Base-by-base conservation (phyloP, 2,797 vertebrate species). In the Xenops minutus region DNA sequence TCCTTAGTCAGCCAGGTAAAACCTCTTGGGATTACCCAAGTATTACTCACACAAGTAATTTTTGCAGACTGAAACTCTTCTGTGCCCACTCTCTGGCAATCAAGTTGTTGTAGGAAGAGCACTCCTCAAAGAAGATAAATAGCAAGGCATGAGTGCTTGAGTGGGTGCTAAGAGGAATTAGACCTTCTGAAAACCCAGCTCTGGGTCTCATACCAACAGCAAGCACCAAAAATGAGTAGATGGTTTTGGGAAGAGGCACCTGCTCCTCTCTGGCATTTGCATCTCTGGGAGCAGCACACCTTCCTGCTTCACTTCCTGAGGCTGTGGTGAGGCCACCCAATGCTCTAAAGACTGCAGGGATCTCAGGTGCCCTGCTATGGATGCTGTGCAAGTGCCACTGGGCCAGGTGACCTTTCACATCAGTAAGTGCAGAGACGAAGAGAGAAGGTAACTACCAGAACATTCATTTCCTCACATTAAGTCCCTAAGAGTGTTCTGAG, bases 21-120 rank as follows among this genome's bases (percentile, higher is more conserved):
- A 56, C 77, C 85, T 92, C 89, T 82, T 0, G 1, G 89, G 66
- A 92, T 92, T 87, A 92, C 71, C 71, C 88, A 73, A 67, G 73
- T 79, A 86, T 96, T 97, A 90, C 79, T 95, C 89, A 91, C 82
- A 61, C 41, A 61, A 55, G 44, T 56, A 95, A 88, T 92, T 90
- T 52, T 51, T 71, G 88, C 67, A 83, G 69, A 63, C 49, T 95
- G 73, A 39, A 89, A 93, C 59, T 88, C 55, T 79, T 63, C 66
- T 51, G 54, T 76, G 88, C 88, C 85, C 76, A 84, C 82, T 88
- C 66, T 75, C 89, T 92, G 89, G 75, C 88, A 94, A 76, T 87
- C 91, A 79, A 67, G 27, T 37, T 52, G 41, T 39, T 83, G 59
- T 41, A 90, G 80, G 76, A 91, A 84, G 27, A 93, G n/a, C 18